Conservation (phyloP, 2,888 invertebrate genomes). For the Nysson spinosus region DNA sequence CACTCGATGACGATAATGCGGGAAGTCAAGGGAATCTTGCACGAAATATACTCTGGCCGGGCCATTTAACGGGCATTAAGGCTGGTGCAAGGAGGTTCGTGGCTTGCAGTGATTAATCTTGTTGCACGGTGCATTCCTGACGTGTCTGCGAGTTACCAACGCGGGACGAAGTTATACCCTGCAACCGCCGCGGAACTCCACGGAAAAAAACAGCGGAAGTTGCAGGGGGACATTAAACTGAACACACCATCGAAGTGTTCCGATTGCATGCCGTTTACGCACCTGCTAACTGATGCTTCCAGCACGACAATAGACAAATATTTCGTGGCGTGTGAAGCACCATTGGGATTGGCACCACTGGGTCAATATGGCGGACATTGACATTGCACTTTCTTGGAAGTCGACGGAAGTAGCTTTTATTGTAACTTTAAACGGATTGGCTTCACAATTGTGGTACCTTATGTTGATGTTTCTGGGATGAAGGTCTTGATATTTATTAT, state of each 20-base stretch:
- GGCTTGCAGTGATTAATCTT: conserved; percentile 62
- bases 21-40: conserved; percentile 17
- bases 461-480: no score
- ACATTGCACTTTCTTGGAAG: no score
- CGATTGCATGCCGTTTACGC: conserved; percentile 21
- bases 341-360: no score
- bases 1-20: conserved; percentile 9
- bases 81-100: conserved; percentile 44
- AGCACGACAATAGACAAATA: no score
- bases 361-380: no score
- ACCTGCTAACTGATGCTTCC: background rate
- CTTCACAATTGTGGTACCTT: no score
- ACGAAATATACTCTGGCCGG: conserved; percentile 15
- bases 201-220: conserved; percentile 13
- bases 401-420: no score
- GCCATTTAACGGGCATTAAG: conserved; percentile 26
- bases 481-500: no score
- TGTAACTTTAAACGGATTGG: no score
- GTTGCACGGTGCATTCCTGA: conserved; percentile 46
- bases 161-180: background rate
- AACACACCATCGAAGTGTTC: conserved; percentile 11
- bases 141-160: conserved; percentile 34
- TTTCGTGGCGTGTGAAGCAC: background rate
- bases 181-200: conserved; percentile 16
- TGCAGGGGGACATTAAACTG: conserved; percentile 16